phyloP scores from a whole-genome alignment of 2,888 invertebrate species.

The Plebejus anna region DNA sequence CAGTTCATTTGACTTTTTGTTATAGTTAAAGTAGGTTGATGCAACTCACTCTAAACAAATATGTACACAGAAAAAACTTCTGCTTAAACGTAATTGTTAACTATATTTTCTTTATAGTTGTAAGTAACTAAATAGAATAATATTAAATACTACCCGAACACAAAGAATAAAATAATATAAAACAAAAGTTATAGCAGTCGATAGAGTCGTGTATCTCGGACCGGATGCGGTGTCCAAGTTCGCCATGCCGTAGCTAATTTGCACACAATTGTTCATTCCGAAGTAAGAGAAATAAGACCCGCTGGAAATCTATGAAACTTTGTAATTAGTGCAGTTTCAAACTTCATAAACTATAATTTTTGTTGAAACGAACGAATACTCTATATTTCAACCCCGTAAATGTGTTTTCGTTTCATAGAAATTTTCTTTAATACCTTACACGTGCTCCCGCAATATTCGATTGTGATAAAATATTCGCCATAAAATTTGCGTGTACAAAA shows the following conservation, averaged over 20 bases:
- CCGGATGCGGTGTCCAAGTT: conserved; percentile 52
- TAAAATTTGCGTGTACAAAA: background rate
- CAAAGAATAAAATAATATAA: background rate
- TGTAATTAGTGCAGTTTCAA: conserved; percentile 53
- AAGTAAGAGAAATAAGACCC: conserved; percentile 66
- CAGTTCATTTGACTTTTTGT: too few species aligned
- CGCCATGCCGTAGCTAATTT: conserved; percentile 72
- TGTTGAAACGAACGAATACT: background rate
- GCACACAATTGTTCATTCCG: conserved; percentile 73
- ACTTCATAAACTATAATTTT: conserved; percentile 21
- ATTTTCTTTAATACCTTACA: background rate
- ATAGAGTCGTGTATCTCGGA: conserved; percentile 48
- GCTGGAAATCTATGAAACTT: conserved; percentile 58
- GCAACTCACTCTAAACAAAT: too few species aligned
- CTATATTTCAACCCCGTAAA: background rate
- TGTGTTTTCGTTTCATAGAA: background rate
- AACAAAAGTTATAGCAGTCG: background rate
- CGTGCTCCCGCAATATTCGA: background rate
- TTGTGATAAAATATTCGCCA: background rate
- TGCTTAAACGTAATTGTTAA: too few species aligned
- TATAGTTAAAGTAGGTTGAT: too few species aligned
- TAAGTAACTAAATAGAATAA: background rate
- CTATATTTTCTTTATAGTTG: background rate
- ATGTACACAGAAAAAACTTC: too few species aligned
- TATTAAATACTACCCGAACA: background rate